Evolutionary conservation across 1,140 invertebrate genomes (phyloP), one percentile per base, ranked within the genome.

Genomic region (Drosophila kanapiae): DNA sequence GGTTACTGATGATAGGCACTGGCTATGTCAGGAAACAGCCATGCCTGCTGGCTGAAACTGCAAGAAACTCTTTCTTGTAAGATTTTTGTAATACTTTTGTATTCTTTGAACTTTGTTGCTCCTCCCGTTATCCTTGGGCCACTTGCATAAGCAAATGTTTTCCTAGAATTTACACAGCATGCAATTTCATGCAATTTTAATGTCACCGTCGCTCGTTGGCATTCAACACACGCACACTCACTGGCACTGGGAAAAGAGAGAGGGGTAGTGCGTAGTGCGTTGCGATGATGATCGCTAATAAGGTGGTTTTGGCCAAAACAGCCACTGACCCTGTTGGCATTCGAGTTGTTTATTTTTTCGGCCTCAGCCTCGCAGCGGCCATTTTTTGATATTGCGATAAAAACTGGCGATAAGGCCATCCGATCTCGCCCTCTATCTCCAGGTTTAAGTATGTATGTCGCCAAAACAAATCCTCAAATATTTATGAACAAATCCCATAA

Each of bases 271-370:
- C 23, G 23, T 23, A n/a, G n/a, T 23, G 23, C 23, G 18, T 58
- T 35, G 29, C 68, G 37, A 67, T 79, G 72, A 75, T 62, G 75
- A 79, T 80, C 74, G 72, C 51, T 78, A 87, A 78, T 65, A 67
- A 78, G 84, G 80, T 80, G 68, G 84, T 84, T 84, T 80, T 87
- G 80, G 61, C 83, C 85, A 87, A 88, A 82, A 88, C 37, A n/a
- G 57, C 57, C 65, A 78, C 75, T 78, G 75, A 78, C 75, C 75
- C 75, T 78, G 75, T 78, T 61, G 75, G 51, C 64, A 78, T 58
- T 70, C 58, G 47, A 29, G 53, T 45, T 67, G 47, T 48, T 53
- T 27, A 56, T 56, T 48, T 64, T 77, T 61, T 71, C 10, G 68
- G 49, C 63, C 42, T 69, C 68, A 59, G 54, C 70, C 70, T 74